Base-by-base conservation (phyloP, 2,113 vertebrate species). In the Paramormyrops kingsleyae region DNA sequence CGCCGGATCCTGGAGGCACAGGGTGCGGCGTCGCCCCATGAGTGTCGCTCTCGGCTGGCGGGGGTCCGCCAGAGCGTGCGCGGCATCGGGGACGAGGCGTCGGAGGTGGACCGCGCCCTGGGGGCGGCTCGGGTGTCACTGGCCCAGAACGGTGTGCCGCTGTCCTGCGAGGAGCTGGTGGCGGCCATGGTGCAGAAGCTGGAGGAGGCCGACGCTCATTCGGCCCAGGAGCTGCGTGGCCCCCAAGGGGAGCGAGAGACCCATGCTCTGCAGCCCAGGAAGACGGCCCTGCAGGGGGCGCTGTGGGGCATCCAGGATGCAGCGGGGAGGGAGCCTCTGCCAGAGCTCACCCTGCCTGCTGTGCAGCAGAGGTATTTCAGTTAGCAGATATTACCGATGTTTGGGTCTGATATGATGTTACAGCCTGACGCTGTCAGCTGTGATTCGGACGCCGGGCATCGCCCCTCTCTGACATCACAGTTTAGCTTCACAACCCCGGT, bases 301-400 rank as follows among this genome's bases (percentile, higher is more conserved):
- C 95, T 99, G 90, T 96, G 94, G 90, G 97, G 97, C 85, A 88
- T 97, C 0, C 93, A 90, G 52, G 92, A 83, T 89, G 94, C 93
- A 59, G 94, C 97, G 53, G 94, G 95, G 88, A 95, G 93, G 92
- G 91, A 97, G 91, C 94, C 94, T 0, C 93, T 98, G 56, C 96
- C 95, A 88, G 98, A 99, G 91, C 95, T 96, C 8, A 97, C 96
- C 0, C 94, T 96, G 90, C 98, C 97, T 88, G 98, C 97, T 42
- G 91, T 99, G 56, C 97, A 97, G 39, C 96, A 97, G 87, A 97
- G 98, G 98, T 99, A 90, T 92, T 80, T 84, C 13, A 66, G 4
- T 35, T 2, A 44, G 10, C 62, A 31, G 27, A 70, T 66, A 9
- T 66, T 77, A 35, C 70, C 35, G 62, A 31, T 19, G 13, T 42